Evolutionary conservation across 2,797 vertebrate genomes (phyloP), one percentile per base, ranked within the genome.

Genomic region (Cossypha heuglini): DNA sequence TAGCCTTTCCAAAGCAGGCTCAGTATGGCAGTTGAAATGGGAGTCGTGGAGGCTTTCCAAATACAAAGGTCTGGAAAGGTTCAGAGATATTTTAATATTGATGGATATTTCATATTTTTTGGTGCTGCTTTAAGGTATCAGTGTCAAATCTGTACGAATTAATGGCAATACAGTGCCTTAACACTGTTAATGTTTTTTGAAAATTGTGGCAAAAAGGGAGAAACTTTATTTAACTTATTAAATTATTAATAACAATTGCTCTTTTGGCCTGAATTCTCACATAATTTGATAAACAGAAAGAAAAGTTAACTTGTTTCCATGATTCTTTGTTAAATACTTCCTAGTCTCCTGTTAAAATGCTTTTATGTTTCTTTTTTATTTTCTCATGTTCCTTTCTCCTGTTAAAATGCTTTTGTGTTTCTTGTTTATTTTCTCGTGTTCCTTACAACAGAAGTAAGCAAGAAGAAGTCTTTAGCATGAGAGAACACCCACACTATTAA

Each of bases 181-280:
- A 79, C 33, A 67, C 51, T 45, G 12, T 33, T 80, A 68, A 87
- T 49, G 43, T 16, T 92, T 92, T 88, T 84, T 88, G 90, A 88
- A 94, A 89, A 84, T 91, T 96, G 62, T 57, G 66, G 46, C 73
- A 86, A 86, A 86, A 16, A 75, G 13, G 52, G 16, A 57, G 28
- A 63, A 95, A 86, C n/a, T 77, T 79, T 62, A 61, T 88, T 94
- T 79, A 66, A 87, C 42, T 94, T 83, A 51, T 20, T 63, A 46
- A 74, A 73, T 73, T 48, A 51, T 69, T 54, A 76, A 73, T 95
- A 92, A 72, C 31, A 71, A 86, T 76, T 55, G 59, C 35, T 86
- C 10, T 73, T 86, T 33, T 86, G 76, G 48, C 46, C 84, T 91
- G 55, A 92, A 92, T 88, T 25, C 10, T 94, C 63, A 71, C 1